phyloP scores from a whole-genome alignment of 2,797 vertebrate genomes.

The Periophthalmus magnuspinnatus region DNA sequence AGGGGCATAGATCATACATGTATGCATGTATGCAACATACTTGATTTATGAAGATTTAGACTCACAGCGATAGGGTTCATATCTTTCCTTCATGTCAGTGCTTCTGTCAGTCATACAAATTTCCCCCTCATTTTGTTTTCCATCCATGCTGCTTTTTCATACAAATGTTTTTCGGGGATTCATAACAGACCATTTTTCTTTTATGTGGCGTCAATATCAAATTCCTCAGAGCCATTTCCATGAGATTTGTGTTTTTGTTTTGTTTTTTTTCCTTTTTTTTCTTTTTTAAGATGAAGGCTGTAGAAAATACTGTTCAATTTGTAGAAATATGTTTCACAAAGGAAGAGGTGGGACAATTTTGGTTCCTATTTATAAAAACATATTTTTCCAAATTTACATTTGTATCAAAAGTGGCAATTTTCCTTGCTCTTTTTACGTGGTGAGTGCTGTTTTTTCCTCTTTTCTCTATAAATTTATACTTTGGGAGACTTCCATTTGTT shows the following conservation, averaged over 20 bases:
- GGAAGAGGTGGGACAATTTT: background rate
- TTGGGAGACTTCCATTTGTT: constrained; percentile 77
- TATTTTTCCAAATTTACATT: constrained; percentile 63
- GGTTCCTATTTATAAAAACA: background rate
- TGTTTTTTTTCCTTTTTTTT: constrained; percentile 24
- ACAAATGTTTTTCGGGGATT: constrained; percentile 69
- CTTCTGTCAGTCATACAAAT: constrained; percentile 44
- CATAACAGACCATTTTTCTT: constrained; percentile 43
- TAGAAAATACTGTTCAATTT: background rate
- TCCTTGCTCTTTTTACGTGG: constrained; percentile 62
- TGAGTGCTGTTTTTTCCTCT: constrained; percentile 84
- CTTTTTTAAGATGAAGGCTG: constrained; percentile 4
- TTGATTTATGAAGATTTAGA: constrained; percentile 6
- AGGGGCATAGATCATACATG: constrained; percentile 1
- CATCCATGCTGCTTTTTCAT: constrained; percentile 71
- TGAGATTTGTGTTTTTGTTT: background rate
- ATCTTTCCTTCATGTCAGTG: constrained; percentile 39
- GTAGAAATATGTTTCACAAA: constrained; percentile 1
- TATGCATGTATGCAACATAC: background rate
- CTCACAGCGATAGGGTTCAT: constrained; percentile 16
- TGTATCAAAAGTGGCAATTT: constrained; percentile 73
- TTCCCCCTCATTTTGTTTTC: constrained; percentile 52
- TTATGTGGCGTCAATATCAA: constrained; percentile 25
- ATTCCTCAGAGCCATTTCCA: constrained; percentile 19
- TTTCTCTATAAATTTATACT: constrained; percentile 86